Evolutionary conservation across 1,140 invertebrate species (phyloP).

Genomic region (Pseudomyrmex pallidus): DNA sequence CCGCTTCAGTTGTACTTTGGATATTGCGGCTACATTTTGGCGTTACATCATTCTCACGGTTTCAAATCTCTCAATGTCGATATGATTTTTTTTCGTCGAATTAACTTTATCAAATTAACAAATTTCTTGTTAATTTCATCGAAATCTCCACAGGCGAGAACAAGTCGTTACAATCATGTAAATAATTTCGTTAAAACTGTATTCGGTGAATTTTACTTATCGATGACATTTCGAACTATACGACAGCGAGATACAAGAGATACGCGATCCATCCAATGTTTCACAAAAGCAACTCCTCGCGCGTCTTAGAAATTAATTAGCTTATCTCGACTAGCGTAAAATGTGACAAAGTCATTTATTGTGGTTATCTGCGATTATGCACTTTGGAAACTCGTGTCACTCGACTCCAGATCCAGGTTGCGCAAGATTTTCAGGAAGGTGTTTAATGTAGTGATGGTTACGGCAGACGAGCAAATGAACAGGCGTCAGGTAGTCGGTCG

Average conservation of each 20-base stretch:
- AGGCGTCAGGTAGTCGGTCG: constrained; percentile 49
- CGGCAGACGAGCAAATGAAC: constrained; percentile 26
- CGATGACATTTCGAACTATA: not conserved
- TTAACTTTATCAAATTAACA: too few species aligned
- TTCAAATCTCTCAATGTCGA: constrained; percentile 36
- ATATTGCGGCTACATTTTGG: constrained; percentile 43
- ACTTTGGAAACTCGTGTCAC: constrained; percentile 61
- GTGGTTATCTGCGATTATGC: constrained; percentile 16
- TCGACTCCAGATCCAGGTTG: constrained; percentile 58
- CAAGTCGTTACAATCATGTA: not conserved
- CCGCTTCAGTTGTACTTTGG: constrained; percentile 61
- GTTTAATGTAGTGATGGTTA: constrained; percentile 9
- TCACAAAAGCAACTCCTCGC: not conserved
- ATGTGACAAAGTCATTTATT: constrained; percentile 15
- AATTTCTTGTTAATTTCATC: too few species aligned
- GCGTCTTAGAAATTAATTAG: constrained; percentile 36
- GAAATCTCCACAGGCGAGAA: not conserved
- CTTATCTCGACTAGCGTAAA: constrained; percentile 23
- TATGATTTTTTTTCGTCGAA: constrained; percentile 12
- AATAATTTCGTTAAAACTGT: not conserved
- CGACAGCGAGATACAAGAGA: not conserved
- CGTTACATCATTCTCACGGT: constrained; percentile 66
- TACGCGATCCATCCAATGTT: not conserved
- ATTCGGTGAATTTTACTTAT: not conserved
- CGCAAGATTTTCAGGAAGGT: constrained; percentile 43